These are phyloP conservation scores for Choristoneura rosaceana DNA, from an alignment of 2,888 invertebrate species.

Conservation along the genomic window DNA sequence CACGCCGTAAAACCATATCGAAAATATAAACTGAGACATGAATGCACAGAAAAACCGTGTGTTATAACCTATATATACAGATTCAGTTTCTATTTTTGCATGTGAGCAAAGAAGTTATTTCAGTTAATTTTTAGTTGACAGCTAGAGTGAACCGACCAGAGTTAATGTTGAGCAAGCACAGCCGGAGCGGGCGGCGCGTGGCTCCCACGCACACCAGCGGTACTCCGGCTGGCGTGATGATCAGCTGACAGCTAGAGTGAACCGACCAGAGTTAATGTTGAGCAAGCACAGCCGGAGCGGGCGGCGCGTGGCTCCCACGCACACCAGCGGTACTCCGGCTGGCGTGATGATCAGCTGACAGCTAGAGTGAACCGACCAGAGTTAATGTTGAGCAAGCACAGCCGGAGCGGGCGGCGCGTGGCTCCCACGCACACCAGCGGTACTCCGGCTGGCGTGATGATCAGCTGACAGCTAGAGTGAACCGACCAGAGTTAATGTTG, in stretches of 20 bases:
- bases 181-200: constrained; percentile 88
- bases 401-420: constrained; percentile 88
- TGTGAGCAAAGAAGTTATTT: no score
- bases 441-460: constrained; percentile 98
- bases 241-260: constrained; percentile 86
- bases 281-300: constrained; percentile 94
- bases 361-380: constrained; percentile 81
- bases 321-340: constrained; percentile 97
- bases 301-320: constrained; percentile 93
- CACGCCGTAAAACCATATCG: no score
- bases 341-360: constrained; percentile 96
- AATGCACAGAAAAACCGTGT: no score
- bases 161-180: constrained; percentile 98
- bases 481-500: constrained; percentile 94
- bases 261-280: constrained; percentile 94
- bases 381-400: constrained; percentile 98
- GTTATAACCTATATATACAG: no score
- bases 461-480: constrained; percentile 86
- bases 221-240: constrained; percentile 98
- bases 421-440: constrained; percentile 97
- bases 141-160: constrained; percentile 81
- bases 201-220: constrained; percentile 97
- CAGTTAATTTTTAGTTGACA: no score
- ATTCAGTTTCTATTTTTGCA: no score
- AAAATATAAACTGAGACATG: no score